Evolutionary conservation across 2,113 vertebrate genomes (phyloP).

Genomic region (Morphnarchus princeps): DNA sequence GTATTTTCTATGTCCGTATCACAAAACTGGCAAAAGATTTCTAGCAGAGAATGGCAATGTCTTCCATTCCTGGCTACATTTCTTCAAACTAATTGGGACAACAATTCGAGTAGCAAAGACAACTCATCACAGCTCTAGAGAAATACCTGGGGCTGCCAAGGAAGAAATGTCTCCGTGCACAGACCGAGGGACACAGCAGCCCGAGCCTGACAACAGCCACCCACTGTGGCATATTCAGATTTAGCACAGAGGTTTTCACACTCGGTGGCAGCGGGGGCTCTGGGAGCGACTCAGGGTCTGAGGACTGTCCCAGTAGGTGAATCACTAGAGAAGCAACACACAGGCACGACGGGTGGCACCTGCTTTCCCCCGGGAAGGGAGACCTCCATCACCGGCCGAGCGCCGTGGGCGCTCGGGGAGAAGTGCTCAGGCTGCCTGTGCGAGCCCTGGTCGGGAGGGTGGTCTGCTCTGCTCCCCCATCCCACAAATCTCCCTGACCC

Average conservation of each 20-base stretch:
- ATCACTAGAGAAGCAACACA: neutral
- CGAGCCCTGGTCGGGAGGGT: neutral
- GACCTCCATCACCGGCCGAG: neutral
- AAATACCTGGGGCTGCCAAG: neutral
- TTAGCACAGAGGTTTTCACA: neutral
- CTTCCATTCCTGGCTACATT: neutral
- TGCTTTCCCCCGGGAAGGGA: neutral
- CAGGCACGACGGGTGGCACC: rapidly evolving
- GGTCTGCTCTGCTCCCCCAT: neutral
- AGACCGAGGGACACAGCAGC: neutral
- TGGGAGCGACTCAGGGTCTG: neutral
- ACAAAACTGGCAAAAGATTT: neutral
- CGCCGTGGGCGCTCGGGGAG: rapidly evolving
- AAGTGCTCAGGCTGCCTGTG: neutral
- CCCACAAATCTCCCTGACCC: neutral
- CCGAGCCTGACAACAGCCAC: neutral
- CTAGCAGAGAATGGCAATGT: neutral
- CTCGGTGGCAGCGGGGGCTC: rapidly evolving
- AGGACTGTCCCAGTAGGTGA: rapidly evolving
- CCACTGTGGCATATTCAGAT: rapidly evolving
- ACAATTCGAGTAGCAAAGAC: neutral
- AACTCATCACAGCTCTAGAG: neutral
- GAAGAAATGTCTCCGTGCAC: neutral
- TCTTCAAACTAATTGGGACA: neutral
- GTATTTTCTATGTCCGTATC: neutral